These are phyloP conservation scores for Diadophis punctatus DNA, from an alignment of 2,113 vertebrate species.

Conservation along the genomic window DNA sequence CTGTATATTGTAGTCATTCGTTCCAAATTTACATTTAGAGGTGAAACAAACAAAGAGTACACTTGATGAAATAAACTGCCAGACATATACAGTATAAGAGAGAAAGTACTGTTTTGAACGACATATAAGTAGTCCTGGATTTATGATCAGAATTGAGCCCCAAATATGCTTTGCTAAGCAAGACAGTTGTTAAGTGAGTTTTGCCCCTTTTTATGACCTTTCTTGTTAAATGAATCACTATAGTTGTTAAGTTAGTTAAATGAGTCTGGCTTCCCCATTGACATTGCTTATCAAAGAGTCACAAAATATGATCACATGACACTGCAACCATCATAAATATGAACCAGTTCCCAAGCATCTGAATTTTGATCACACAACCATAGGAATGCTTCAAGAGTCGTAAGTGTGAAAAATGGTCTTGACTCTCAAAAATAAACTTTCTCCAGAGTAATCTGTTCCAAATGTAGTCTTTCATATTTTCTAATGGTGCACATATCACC, in stretches of 20 bases:
- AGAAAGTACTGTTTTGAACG: not conserved
- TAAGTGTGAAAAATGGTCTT: not conserved
- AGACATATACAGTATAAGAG: not conserved
- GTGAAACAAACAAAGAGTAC: not conserved
- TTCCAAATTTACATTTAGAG: not conserved
- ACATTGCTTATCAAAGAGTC: too few relatives aligned
- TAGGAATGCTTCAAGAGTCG: too few relatives aligned
- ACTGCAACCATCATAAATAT: too few relatives aligned
- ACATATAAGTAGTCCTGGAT: not conserved
- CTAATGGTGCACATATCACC: not conserved
- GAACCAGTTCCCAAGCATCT: too few relatives aligned
- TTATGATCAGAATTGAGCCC: not conserved
- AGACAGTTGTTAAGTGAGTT: too few relatives aligned
- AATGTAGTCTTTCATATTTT: not conserved
- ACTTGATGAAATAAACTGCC: not conserved
- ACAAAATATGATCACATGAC: too few relatives aligned
- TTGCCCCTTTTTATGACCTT: too few relatives aligned
- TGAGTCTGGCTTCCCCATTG: too few relatives aligned
- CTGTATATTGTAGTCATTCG: not conserved
- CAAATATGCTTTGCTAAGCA: too few relatives aligned
- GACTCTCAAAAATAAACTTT: not conserved
- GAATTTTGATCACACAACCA: too few relatives aligned
- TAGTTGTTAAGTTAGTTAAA: too few relatives aligned
- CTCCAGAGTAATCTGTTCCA: not conserved
- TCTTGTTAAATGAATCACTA: too few relatives aligned